Evolutionary conservation across 2,113 vertebrate genomes (phyloP).

Genomic region (Gopherus flavomarginatus): DNA sequence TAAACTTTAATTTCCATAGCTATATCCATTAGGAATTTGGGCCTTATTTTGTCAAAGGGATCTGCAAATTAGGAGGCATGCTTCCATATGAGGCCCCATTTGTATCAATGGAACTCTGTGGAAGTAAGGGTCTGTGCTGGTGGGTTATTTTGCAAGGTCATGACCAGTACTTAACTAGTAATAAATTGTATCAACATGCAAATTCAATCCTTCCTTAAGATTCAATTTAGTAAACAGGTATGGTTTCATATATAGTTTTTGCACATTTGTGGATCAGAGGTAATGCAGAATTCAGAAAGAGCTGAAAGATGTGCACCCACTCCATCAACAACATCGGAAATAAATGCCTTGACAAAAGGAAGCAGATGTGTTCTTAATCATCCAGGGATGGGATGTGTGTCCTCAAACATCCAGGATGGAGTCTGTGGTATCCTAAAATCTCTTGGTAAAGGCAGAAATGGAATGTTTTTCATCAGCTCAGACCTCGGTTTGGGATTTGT

Average conservation of each 20-base stretch:
- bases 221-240: too few relatives aligned
- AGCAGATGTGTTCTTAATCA: conserved; percentile 71
- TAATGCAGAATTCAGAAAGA: neutral
- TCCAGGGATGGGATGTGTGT: conserved; percentile 25
- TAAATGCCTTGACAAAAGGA: conserved; percentile 55
- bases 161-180: too few relatives aligned
- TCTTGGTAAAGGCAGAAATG: conserved; percentile 37
- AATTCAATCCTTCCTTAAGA: too few relatives aligned
- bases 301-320: conserved; percentile 43
- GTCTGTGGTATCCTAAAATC: conserved; percentile 60
- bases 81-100: neutral
- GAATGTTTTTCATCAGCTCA: conserved; percentile 48
- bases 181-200: too few relatives aligned
- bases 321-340: conserved; percentile 55
- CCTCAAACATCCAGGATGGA: conserved; percentile 49
- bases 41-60: neutral
- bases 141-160: too few relatives aligned
- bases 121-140: too few relatives aligned
- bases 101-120: too few relatives aligned
- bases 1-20: neutral
- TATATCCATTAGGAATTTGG: neutral
- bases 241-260: too few relatives aligned
- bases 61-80: conserved; percentile 9
- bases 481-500: conserved; percentile 42
- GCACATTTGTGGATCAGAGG: conserved; percentile 5